These are phyloP conservation scores for Gallinago nigripennis DNA, from an alignment of 2,797 vertebrate species.

Conservation along the genomic window DNA sequence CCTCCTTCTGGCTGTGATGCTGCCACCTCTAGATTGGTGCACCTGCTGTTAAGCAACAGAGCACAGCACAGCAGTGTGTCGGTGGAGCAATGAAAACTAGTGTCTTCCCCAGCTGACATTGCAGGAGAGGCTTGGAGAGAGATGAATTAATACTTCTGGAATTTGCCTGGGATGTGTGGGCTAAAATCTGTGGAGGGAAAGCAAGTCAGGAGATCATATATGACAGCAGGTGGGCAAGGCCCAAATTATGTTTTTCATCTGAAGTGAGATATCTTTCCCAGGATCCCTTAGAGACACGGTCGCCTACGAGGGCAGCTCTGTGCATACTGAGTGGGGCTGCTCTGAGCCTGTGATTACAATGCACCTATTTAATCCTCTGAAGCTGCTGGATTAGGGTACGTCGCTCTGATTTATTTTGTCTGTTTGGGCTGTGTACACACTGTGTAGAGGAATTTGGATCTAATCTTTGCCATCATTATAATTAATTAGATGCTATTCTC, in stretches of 20 bases:
- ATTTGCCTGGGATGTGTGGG: not conserved
- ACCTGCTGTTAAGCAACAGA: not conserved
- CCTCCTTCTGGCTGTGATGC: not conserved
- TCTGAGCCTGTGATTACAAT: slow-evolving; percentile 68
- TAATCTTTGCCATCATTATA: slow-evolving; percentile 79
- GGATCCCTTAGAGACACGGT: not conserved
- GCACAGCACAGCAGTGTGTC: not conserved
- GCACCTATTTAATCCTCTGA: slow-evolving; percentile 75
- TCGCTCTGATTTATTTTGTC: slow-evolving; percentile 77
- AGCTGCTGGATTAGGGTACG: slow-evolving; percentile 71
- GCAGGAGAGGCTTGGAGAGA: not conserved
- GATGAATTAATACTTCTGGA: not conserved
- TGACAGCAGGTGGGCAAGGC: not conserved
- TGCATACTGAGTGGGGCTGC: slow-evolving; percentile 27
- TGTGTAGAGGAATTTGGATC: slow-evolving; percentile 75
- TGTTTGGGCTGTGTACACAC: slow-evolving; percentile 72
- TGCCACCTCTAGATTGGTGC: not conserved
- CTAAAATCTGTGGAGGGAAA: not conserved
- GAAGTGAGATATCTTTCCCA: not conserved
- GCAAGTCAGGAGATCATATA: not conserved
- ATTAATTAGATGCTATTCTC: slow-evolving; percentile 78
- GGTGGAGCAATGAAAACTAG: not conserved
- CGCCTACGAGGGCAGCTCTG: not conserved
- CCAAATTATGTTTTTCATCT: not conserved
- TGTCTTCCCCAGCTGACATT: not conserved